A percentile compares a stretch with the other conserved stretches of the same genome.
These are phyloP conservation scores for Plagiodera versicolora DNA, from an alignment of 2,888 invertebrate species.

Conservation along the genomic window DNA sequence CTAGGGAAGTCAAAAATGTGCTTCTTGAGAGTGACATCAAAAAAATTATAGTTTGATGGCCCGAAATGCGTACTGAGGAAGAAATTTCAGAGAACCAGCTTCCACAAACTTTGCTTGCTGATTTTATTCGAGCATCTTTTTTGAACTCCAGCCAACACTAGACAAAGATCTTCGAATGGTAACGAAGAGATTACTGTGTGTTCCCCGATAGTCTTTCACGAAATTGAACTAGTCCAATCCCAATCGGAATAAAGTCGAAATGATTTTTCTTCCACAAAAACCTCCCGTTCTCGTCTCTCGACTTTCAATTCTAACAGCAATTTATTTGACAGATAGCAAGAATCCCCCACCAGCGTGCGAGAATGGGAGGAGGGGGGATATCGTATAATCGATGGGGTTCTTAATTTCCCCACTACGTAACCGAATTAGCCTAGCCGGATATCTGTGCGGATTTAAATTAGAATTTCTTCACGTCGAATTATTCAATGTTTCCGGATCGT, in stretches of 20 bases:
- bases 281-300: not conserved
- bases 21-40: too few relatives aligned
- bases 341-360: not conserved
- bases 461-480: conserved; percentile 17
- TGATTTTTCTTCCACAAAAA: not conserved
- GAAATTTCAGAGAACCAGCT: too few relatives aligned
- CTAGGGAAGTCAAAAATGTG: too few relatives aligned
- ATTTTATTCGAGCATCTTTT: too few relatives aligned
- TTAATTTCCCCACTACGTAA: not conserved
- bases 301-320: not conserved
- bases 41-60: too few relatives aligned
- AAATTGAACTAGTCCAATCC: too few relatives aligned
- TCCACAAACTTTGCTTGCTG: too few relatives aligned
- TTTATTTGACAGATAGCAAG: not conserved
- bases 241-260: not conserved
- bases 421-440: conserved; percentile 11
- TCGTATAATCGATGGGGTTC: not conserved
- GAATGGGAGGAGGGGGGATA: not conserved
- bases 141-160: too few relatives aligned
- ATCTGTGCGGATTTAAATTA: conserved; percentile 21
- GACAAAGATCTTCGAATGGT: too few relatives aligned
- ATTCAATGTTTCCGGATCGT: not conserved
- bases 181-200: too few relatives aligned
- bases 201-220: too few relatives aligned
- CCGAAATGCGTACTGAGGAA: too few relatives aligned